Percentiles rank a stretch among this genome's conserved stretches.
phyloP scores from a whole-genome alignment of 2,113 vertebrate genomes.

The Brachyhypopomus occidentalis region DNA sequence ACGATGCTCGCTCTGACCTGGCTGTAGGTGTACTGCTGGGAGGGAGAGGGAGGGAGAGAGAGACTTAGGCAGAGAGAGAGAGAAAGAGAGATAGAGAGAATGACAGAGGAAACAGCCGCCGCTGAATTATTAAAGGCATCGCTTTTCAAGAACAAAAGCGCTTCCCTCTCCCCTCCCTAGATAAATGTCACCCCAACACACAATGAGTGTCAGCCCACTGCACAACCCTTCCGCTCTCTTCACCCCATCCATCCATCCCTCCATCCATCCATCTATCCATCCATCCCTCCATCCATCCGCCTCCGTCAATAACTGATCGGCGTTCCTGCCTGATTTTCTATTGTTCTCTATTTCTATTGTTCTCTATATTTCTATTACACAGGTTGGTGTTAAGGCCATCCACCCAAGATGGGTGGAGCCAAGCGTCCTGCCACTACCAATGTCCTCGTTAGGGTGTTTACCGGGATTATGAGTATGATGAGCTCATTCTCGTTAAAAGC shows the following conservation, averaged over 20 bases:
- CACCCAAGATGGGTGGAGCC: slow-evolving; percentile 69
- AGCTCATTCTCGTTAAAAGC: slow-evolving; percentile 23
- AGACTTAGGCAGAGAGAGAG: not conserved
- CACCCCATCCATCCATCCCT: not conserved
- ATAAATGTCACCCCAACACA: slow-evolving; percentile 62
- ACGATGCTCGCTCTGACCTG: not conserved
- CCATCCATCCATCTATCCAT: not conserved
- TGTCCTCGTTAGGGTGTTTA: slow-evolving; percentile 81
- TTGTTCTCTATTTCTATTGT: too few relatives aligned
- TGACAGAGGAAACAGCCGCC: slow-evolving; percentile 50
- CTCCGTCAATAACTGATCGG: slow-evolving; percentile 80
- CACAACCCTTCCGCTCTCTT: slow-evolving; percentile 57
- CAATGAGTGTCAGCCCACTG: slow-evolving; percentile 23
- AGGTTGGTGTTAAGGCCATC: slow-evolving; percentile 82
- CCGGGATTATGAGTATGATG: slow-evolving; percentile 57
- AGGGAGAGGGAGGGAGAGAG: not conserved
- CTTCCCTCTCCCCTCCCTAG: slow-evolving; percentile 41
- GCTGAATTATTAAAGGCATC: slow-evolving; percentile 67
- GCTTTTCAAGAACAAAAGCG: slow-evolving; percentile 66
- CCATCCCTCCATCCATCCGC: not conserved
- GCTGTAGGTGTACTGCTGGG: not conserved
- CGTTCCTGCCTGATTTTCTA: slow-evolving; percentile 79
- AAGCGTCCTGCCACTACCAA: slow-evolving; percentile 21
- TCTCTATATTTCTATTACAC: slow-evolving; percentile 81
- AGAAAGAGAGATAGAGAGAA: slow-evolving; percentile 48